These are phyloP conservation scores for Callionymus lyra DNA, from an alignment of 2,113 vertebrate species.

Conservation along the genomic window DNA sequence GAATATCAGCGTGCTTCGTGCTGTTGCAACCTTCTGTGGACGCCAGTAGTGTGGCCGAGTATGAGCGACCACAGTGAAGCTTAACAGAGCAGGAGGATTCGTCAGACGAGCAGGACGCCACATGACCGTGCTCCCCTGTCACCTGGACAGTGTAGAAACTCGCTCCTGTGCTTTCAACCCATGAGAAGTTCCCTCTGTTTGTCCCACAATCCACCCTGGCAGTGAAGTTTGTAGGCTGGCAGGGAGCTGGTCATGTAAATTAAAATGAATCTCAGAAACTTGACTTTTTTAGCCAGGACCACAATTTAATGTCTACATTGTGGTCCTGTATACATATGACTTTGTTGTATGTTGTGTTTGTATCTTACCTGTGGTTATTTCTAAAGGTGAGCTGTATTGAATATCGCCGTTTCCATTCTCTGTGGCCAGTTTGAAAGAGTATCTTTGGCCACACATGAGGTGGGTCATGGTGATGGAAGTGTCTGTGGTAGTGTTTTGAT, in stretches of 20 bases:
- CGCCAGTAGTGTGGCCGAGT: slow-evolving; percentile 52
- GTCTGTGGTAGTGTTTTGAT: slow-evolving; percentile 7
- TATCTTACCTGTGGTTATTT: slow-evolving; percentile 46
- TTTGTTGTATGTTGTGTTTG: too few relatives aligned
- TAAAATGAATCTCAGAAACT: too few relatives aligned
- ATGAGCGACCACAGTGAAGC: slow-evolving; percentile 43
- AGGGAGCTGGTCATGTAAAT: slow-evolving; percentile 31
- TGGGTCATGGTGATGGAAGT: slow-evolving; percentile 17
- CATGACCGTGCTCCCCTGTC: slow-evolving; percentile 36
- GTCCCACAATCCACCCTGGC: slow-evolving; percentile 49
- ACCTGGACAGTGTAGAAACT: slow-evolving; percentile 41
- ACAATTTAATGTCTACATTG: too few relatives aligned
- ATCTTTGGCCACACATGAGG: slow-evolving; percentile 48
- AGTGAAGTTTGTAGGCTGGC: slow-evolving; percentile 42
- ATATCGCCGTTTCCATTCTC: slow-evolving; percentile 33
- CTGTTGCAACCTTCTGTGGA: slow-evolving; percentile 52
- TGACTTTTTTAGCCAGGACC: too few relatives aligned
- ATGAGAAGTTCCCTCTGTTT: slow-evolving; percentile 44
- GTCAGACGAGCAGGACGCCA: slow-evolving; percentile 41
- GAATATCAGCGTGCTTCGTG: slow-evolving; percentile 25
- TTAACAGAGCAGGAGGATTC: slow-evolving; percentile 37
- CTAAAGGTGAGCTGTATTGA: slow-evolving; percentile 26
- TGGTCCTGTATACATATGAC: too few relatives aligned
- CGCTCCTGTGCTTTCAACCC: slow-evolving; percentile 31
- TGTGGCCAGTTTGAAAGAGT: slow-evolving; percentile 32